Evolutionary conservation across 2,888 invertebrate species (phyloP).

Genomic region (Julus scanicus): DNA sequence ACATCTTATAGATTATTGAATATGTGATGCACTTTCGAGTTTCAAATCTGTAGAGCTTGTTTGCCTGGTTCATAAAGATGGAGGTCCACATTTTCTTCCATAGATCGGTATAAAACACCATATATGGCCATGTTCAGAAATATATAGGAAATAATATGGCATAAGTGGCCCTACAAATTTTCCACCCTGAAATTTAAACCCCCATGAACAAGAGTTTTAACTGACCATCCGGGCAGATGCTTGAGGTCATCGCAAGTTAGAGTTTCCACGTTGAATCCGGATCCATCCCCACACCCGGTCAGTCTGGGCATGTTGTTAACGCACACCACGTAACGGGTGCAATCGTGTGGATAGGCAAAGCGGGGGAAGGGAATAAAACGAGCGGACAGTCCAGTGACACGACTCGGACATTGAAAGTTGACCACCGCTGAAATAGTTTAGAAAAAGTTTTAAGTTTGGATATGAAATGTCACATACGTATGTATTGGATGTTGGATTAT

Average conservation of each 20-base stretch:
- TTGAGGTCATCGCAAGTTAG: slow-evolving; percentile 81
- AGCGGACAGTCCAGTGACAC: slow-evolving; percentile 81
- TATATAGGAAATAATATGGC: too few species aligned
- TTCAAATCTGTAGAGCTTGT: too few species aligned
- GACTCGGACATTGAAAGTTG: slow-evolving; percentile 90
- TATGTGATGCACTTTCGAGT: too few species aligned
- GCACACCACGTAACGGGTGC: slow-evolving; percentile 87
- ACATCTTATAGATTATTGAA: too few species aligned
- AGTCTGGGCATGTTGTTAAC: slow-evolving; percentile 85
- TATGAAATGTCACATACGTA: neutral
- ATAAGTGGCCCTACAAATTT: too few species aligned
- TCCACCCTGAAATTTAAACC: too few species aligned
- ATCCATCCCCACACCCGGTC: slow-evolving; percentile 87
- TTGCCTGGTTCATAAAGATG: too few species aligned
- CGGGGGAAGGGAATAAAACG: slow-evolving; percentile 94
- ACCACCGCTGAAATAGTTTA: slow-evolving; percentile 73
- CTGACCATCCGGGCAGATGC: slow-evolving; percentile 61
- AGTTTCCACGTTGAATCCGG: slow-evolving; percentile 84
- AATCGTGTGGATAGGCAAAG: slow-evolving; percentile 88
- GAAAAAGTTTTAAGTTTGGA: neutral
- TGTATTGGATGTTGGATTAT: too few species aligned
- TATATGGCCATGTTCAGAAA: too few species aligned
- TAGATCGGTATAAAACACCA: too few species aligned
- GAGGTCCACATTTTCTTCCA: too few species aligned
- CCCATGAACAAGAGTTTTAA: neutral